Percentiles rank a stretch among this genome's conserved stretches.
phyloP scores from a whole-genome alignment of 2,888 invertebrate species.

The Microdon myrmicae region DNA sequence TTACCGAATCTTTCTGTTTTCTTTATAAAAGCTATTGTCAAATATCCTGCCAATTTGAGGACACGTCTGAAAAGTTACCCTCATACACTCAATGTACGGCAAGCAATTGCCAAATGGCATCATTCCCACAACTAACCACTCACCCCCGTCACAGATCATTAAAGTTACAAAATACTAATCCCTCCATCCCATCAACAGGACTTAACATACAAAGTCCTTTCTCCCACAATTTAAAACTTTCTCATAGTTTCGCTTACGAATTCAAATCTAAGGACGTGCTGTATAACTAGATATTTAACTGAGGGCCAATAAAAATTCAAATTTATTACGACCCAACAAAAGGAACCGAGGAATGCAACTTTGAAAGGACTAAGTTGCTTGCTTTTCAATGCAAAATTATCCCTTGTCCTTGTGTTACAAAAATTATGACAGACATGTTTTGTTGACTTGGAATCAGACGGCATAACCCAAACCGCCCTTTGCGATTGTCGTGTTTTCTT shows the following conservation, averaged over 20 bases:
- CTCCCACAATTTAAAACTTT: background rate
- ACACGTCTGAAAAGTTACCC: too few species aligned
- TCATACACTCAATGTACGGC: too few species aligned
- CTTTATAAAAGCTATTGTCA: too few species aligned
- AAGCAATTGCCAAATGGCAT: conserved; percentile 33
- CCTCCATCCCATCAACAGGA: too few species aligned
- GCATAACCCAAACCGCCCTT: too few species aligned
- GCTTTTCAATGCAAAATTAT: conserved; percentile 42
- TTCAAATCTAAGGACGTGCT: conserved; percentile 10
- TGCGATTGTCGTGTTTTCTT: too few species aligned
- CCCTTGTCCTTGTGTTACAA: conserved; percentile 25
- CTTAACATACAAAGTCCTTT: background rate
- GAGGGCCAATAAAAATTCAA: conserved; percentile 49
- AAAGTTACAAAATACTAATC: conserved; percentile 16
- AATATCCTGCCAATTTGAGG: too few species aligned
- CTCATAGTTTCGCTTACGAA: background rate
- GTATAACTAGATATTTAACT: conserved; percentile 21
- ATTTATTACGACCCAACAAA: conserved; percentile 33
- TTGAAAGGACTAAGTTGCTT: conserved; percentile 40
- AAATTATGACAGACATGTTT: conserved; percentile 48
- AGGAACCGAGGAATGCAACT: conserved; percentile 11
- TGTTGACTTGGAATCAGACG: too few species aligned
- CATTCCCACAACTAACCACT: conserved; percentile 22
- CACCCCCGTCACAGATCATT: conserved; percentile 24
- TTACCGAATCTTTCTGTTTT: too few species aligned